Evolutionary conservation across 37 sponge, comb jelly and placozoan genomes (phyloP).

Genomic region (Eunapius fragilis): DNA sequence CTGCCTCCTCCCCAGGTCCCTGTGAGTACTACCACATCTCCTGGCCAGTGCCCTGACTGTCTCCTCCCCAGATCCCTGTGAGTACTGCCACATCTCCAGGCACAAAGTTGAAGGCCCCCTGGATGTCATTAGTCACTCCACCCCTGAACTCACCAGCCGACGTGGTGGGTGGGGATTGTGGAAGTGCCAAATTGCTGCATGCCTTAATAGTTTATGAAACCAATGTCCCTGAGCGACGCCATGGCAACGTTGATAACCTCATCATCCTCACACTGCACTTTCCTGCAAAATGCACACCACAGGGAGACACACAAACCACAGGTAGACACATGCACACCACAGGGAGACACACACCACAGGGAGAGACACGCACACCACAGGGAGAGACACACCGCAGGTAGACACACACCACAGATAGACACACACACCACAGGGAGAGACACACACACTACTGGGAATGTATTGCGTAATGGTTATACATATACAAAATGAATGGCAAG

Average conservation of each 20-base stretch:
- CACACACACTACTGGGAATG: too few relatives aligned
- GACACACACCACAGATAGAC: conserved; percentile 16
- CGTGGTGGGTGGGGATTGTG: conserved; percentile 65
- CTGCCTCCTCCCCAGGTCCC: too few relatives aligned
- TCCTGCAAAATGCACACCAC: conserved; percentile 24
- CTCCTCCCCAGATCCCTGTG: too few relatives aligned
- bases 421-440: conserved; percentile 14
- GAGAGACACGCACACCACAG: too few relatives aligned
- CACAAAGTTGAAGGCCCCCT: conserved; percentile 66
- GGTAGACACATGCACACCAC: neutral
- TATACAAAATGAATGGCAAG: too few relatives aligned
- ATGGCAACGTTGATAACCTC: conserved; percentile 32
- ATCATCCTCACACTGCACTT: conserved; percentile 42
- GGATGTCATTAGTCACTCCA: conserved; percentile 13
- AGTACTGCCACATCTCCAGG: too few relatives aligned
- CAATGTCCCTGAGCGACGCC: conserved; percentile 63
- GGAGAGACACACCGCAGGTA: too few relatives aligned
- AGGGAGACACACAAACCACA: too few relatives aligned
- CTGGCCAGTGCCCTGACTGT: too few relatives aligned
- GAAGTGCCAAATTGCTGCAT: conserved; percentile 96
- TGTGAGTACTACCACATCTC: too few relatives aligned
- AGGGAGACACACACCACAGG: neutral
- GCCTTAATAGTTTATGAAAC: conserved; percentile 98
- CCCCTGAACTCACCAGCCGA: conserved; percentile 64
- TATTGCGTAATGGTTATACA: too few relatives aligned